phyloP scores from a whole-genome alignment of 1,140 invertebrate species.

The Drosophila setifemur region DNA sequence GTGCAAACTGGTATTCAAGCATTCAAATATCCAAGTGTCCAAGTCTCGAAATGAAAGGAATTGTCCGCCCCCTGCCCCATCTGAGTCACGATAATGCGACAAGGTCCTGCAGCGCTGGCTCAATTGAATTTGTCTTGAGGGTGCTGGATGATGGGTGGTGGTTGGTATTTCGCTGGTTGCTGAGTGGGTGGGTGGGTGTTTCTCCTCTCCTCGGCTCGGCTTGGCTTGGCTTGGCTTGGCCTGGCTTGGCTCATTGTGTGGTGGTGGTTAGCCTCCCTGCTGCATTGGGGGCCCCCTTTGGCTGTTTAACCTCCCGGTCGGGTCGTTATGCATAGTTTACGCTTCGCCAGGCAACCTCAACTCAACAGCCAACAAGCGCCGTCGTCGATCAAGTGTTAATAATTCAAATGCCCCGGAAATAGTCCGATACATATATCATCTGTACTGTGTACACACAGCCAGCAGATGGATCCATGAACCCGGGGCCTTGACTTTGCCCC shows the following conservation, averaged over 20 bases:
- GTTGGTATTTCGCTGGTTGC: slow-evolving; percentile 16
- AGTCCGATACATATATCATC: slow-evolving; percentile 28
- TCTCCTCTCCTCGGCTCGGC: too few species aligned
- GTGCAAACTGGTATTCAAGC: neutral
- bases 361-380: slow-evolving; percentile 37
- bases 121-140: slow-evolving; percentile 74
- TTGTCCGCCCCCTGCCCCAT: slow-evolving; percentile 17
- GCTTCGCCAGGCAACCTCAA: slow-evolving; percentile 63
- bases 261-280: slow-evolving; percentile 37
- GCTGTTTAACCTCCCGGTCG: slow-evolving; percentile 66
- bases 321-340: slow-evolving; percentile 61
- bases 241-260: too few species aligned
- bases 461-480: slow-evolving; percentile 3
- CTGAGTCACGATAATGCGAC: slow-evolving; percentile 66
- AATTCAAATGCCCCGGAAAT: slow-evolving; percentile 65
- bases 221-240: too few species aligned
- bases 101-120: slow-evolving; percentile 70
- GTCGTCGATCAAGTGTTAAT: slow-evolving; percentile 72
- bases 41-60: slow-evolving; percentile 20
- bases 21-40: neutral
- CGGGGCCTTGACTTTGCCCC: slow-evolving; percentile 40
- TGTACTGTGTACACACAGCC: neutral
- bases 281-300: slow-evolving; percentile 34
- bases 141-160: slow-evolving; percentile 19
- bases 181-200: slow-evolving; percentile 8